Evolutionary conservation across 2,113 vertebrate species (phyloP), one percentile per base, ranked within the genome.

Genomic region (Shinisaurus crocodilurus): DNA sequence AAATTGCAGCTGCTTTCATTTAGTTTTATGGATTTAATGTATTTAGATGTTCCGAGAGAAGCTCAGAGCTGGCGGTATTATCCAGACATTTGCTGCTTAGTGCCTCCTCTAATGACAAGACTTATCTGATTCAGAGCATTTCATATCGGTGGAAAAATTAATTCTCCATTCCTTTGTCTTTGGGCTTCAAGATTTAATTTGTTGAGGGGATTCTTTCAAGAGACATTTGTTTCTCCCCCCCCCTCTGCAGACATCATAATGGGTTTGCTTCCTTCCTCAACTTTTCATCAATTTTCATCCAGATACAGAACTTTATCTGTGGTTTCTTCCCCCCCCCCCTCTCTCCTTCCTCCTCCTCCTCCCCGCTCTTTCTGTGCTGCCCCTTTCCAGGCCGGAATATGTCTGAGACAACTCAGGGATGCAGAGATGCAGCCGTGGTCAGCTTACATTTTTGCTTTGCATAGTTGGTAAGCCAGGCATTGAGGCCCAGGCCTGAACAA

Each of bases 1-100:
- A 97, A 97, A 97, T 95, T 95, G 95, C 95, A 96, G 96, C 94
- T 97, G 96, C 94, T 97, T 97, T 97, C 96, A 96, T 97, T 97
- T 96, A 96, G 96, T 96, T 97, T 96, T 96, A 97, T 96, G 96
- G 97, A 97, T 96, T 97, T 96, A 96, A 95, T 94, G 91, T 95
- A 95, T 96, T 97, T 96, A 96, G 96, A 96, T 91, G 94, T 87
- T 90, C 96, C 94, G 91, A 96, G 88, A 94, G 93, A 85, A 85
- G 94, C 91, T 86, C 89, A 91, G 93, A 97, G 91, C 93, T 91
- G 85, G 91, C 75, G 13, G 95, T 89, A 94, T 96, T 96, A 96
- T 94, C 95, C 94, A 94, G 95, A 92, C 94, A 43, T 95, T 92
- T 95, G 94, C 93, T 95, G 95, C 94, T 97, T 94, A 96, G 95